Conservation (phyloP, 1,140 invertebrate genomes). For the Eciton burchellii region DNA sequence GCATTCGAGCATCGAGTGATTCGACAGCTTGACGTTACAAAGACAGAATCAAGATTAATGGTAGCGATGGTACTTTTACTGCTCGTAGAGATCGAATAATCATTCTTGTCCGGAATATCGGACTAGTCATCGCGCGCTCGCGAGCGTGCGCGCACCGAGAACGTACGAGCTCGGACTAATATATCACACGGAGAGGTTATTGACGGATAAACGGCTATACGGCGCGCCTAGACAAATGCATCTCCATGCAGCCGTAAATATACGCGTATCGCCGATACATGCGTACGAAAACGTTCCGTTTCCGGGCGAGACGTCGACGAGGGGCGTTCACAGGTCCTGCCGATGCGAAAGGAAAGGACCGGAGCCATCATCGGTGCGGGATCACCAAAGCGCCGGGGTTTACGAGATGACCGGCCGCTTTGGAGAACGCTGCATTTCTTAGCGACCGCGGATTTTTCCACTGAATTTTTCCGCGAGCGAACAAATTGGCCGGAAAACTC, state of each 20-base stretch:
- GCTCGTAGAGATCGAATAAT: not conserved
- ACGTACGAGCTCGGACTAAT: slow-evolving; percentile 34
- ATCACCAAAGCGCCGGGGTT: slow-evolving; percentile 10
- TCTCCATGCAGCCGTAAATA: slow-evolving; percentile 47
- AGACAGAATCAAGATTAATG: not conserved
- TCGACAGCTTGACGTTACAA: not conserved
- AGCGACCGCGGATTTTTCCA: not conserved
- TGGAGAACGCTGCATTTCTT: slow-evolving; percentile 10
- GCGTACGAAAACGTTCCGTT: not conserved
- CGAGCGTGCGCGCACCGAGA: not conserved
- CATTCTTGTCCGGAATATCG: slow-evolving; percentile 5
- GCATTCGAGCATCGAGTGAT: not conserved
- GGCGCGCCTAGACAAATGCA: slow-evolving; percentile 38
- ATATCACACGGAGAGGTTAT: slow-evolving; percentile 23
- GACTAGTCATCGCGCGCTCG: not conserved
- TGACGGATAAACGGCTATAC: slow-evolving; percentile 41
- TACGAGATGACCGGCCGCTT: not conserved
- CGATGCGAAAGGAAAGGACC: slow-evolving; percentile 25
- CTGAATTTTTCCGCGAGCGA: not conserved
- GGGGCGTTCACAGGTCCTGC: slow-evolving; percentile 35
- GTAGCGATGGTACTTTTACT: not conserved
- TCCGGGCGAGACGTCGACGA: slow-evolving; percentile 20
- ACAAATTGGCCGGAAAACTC: not conserved
- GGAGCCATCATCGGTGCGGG: slow-evolving; percentile 33
- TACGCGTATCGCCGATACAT: slow-evolving; percentile 21